Evolutionary conservation across 2,797 vertebrate species (phyloP).

Genomic region (Salmo trutta): DNA sequence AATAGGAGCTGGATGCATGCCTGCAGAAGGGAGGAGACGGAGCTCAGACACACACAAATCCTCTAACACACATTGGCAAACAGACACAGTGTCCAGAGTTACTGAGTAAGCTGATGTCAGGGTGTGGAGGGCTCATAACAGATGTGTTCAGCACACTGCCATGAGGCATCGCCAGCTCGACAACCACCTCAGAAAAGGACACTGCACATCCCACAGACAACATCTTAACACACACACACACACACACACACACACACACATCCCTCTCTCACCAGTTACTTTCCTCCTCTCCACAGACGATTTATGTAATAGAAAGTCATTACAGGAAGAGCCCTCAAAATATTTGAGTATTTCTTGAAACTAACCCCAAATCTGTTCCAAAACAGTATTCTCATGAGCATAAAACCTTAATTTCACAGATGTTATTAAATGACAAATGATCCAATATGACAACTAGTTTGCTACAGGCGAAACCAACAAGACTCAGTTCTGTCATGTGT

Average conservation of each 20-base stretch:
- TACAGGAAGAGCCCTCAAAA: not conserved
- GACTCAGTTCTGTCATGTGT: too few species aligned
- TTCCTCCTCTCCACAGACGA: not conserved
- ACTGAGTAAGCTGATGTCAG: conserved; percentile 54
- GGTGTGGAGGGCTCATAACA: conserved; percentile 55
- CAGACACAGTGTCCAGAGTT: conserved; percentile 16
- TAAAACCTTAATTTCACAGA: not conserved
- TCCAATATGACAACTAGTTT: not conserved
- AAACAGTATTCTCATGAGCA: not conserved
- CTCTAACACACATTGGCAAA: conserved; percentile 10
- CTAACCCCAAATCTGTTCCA: not conserved
- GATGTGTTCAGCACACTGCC: conserved; percentile 43
- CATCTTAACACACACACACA: conserved; percentile 18
- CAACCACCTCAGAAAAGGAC: conserved; percentile 33
- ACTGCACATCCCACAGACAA: conserved; percentile 4
- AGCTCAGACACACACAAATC: conserved; percentile 41
- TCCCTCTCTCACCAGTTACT: not conserved
- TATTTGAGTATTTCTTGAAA: not conserved
- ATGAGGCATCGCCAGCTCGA: conserved; percentile 19
- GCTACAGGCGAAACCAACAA: not conserved
- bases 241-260: not conserved
- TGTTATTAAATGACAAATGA: not conserved
- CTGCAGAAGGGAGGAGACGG: conserved; percentile 58
- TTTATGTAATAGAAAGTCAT: not conserved
- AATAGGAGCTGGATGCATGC: conserved; percentile 62